Evolutionary conservation across 2,888 invertebrate genomes (phyloP), one percentile per base, ranked within the genome.

Genomic region (Eupithecia tripunctaria): DNA sequence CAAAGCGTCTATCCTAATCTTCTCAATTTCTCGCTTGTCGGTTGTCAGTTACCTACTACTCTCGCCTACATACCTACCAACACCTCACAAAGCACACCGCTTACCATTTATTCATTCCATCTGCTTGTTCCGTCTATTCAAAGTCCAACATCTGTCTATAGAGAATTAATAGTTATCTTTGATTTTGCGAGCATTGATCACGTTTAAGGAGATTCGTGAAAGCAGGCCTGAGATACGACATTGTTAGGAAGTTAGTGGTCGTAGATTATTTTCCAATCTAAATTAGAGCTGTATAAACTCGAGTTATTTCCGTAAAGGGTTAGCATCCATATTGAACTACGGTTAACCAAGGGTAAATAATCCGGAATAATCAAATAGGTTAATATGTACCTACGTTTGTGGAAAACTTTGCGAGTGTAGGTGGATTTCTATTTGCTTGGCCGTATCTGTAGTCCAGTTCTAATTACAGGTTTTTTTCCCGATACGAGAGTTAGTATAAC

Each of bases 361-460:
- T 10, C 5, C 36, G 32, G 62, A 63, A 63, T 63, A 63, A 63
- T 63, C 32, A 63, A 63, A 32, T 63, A 63, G 29, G 29, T 15
- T 36, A 63, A 63, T n/a, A 32, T 32, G 32, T 32, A 32, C 32
- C 10, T 63, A 36, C 12, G 62, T 3, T 36, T 63, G 62, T 36
- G 62, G 62, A 12, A 63, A 63, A 63, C 10, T 63, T 32, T 8
- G 32, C 62, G 32, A 63, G 18, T 29, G 18, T 62, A 29, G 36
- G 62, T 63, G 29, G 62, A 10, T n/a, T 56, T 73, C 69, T 67
- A 69, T 76, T 65, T 25, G 67, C 64, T n/a, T 36, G 32, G 36
- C 68, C 69, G 2, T 79, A 86, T 85, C 76, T 76, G 83, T 86
- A 86, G 84, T 77, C 41, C 43, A 38, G 4, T 18, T 64, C 21